Conservation (phyloP, 2,888 invertebrate genomes). For the Caradrina clavipalpis region DNA sequence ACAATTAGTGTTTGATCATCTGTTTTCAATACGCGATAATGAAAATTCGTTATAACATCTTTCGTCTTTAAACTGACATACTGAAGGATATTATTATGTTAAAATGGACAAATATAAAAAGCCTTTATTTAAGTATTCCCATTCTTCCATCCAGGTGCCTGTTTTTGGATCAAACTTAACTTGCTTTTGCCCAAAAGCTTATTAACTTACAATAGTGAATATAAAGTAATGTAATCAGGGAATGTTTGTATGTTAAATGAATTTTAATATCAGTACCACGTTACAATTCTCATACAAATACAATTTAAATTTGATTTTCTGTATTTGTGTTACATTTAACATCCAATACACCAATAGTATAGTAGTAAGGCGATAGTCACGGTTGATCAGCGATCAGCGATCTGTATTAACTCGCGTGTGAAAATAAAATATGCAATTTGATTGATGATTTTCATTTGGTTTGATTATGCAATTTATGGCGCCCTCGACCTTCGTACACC, state of each 20-base stretch:
- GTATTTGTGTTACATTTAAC: neutral
- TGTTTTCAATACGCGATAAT: neutral
- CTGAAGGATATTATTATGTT: conserved; percentile 4
- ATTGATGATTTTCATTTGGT: no score
- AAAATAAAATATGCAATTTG: neutral
- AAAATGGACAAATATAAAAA: neutral
- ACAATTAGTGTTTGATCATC: conserved; percentile 9
- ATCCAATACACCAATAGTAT: conserved; percentile 15
- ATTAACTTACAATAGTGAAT: conserved; percentile 48
- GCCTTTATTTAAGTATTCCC: neutral
- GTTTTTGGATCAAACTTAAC: conserved; percentile 35
- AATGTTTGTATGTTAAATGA: conserved; percentile 17
- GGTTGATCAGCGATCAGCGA: conserved; percentile 15
- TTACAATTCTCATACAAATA: conserved; percentile 1
- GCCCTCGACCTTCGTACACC: no score
- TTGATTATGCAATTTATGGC: neutral
- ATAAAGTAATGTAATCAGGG: conserved; percentile 25
- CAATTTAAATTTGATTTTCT: conserved; percentile 4
- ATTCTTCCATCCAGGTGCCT: conserved; percentile 22
- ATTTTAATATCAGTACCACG: conserved; percentile 18
- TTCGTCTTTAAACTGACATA: neutral
- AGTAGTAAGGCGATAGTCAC: conserved; percentile 23
- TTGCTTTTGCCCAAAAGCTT: conserved; percentile 26
- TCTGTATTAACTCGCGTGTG: conserved; percentile 2
- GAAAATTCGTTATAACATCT: neutral